These are phyloP conservation scores for Benitochromis conjunctus DNA, from an alignment of 2,113 vertebrate genomes.

Conservation along the genomic window DNA sequence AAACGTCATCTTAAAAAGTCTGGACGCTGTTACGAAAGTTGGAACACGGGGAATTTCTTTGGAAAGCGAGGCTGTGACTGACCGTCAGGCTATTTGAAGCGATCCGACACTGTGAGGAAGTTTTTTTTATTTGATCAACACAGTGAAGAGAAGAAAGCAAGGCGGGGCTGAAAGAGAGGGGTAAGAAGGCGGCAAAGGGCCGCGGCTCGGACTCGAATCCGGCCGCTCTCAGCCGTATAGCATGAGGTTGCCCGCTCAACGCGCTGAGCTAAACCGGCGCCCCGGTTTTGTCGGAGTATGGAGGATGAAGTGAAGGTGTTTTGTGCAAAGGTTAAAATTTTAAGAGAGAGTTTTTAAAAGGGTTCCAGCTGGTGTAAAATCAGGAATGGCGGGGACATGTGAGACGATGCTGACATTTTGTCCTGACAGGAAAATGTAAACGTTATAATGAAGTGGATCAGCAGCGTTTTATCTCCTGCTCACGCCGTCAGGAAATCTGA, in stretches of 20 bases:
- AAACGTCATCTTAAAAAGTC: not conserved
- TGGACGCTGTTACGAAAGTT: not conserved
- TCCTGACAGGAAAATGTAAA: not conserved
- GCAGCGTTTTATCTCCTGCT: not conserved
- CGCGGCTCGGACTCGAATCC: too few relatives aligned
- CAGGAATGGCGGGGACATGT: not conserved
- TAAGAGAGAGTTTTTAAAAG: not conserved
- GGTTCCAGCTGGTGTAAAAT: not conserved
- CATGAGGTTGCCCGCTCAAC: too few relatives aligned
- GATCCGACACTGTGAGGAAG: not conserved
- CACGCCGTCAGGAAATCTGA: not conserved
- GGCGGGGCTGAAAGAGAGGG: too few relatives aligned
- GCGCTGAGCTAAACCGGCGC: too few relatives aligned
- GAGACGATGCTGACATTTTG: not conserved
- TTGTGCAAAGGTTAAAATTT: not conserved
- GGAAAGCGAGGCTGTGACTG: not conserved
- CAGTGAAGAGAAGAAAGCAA: too few relatives aligned
- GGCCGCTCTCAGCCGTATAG: too few relatives aligned
- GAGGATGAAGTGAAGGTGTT: not conserved
- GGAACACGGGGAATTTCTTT: not conserved
- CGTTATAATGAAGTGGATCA: not conserved
- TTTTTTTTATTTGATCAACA: too few relatives aligned
- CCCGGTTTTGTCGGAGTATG: too few relatives aligned
- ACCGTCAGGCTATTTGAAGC: not conserved
- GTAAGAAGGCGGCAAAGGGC: too few relatives aligned